Conservation (phyloP, 1,140 invertebrate genomes). For the Macrobrachium nipponense region DNA sequence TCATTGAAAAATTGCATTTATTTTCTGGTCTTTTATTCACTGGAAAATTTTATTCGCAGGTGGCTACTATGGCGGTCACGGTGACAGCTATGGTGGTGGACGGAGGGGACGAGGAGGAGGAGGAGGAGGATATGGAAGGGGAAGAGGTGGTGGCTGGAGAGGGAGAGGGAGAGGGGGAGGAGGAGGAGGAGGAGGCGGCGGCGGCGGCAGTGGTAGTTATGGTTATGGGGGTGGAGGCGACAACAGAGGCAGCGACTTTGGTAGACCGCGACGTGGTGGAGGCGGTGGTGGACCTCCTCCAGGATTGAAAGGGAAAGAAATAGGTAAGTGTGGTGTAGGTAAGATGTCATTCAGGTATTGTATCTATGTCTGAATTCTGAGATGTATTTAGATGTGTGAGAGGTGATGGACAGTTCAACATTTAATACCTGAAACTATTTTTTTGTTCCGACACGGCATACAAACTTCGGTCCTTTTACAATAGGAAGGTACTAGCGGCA, state of each 20-base stretch:
- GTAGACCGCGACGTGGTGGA: slow-evolving; percentile 4
- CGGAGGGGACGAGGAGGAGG: background rate
- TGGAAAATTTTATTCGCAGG: background rate
- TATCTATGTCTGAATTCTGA: background rate
- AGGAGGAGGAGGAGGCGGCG: slow-evolving; percentile 13
- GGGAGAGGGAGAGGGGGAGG: slow-evolving; percentile 25
- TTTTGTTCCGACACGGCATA: too few species aligned
- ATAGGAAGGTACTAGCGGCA: too few species aligned
- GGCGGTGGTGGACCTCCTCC: slow-evolving; percentile 10
- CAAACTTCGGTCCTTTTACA: too few species aligned
- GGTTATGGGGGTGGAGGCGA: background rate
- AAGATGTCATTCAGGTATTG: background rate
- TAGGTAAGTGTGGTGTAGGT: slow-evolving; percentile 18
- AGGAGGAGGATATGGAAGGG: background rate
- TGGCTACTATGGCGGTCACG: slow-evolving; percentile 2
- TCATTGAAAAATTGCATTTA: too few species aligned
- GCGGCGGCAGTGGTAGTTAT: too few species aligned
- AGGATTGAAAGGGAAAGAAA: slow-evolving; percentile 26
- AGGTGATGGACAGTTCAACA: too few species aligned
- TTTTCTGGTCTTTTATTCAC: too few species aligned
- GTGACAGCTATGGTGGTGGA: background rate
- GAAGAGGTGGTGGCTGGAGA: slow-evolving; percentile 19
- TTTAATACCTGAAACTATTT: too few species aligned
- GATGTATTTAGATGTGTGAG: background rate
- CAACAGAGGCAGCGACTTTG: background rate